Evolutionary conservation across 2,797 vertebrate genomes (phyloP).

Genomic region (Knipowitschia caucasica): DNA sequence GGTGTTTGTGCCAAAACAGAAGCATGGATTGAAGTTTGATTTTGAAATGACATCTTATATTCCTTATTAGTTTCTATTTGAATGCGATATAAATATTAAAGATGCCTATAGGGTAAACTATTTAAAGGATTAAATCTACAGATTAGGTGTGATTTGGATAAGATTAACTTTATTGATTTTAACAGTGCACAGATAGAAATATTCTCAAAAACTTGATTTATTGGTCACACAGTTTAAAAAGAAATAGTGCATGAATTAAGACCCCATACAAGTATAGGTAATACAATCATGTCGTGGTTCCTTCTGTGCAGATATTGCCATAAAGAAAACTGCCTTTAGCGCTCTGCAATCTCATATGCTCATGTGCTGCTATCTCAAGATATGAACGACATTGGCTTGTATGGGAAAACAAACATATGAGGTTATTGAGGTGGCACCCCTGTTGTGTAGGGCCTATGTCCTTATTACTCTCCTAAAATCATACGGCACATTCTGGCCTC

Average conservation of each 20-base stretch:
- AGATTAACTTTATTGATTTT: too few relatives aligned
- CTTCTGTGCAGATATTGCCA: conserved; percentile 22
- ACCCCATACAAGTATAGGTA: not conserved
- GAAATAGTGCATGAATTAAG: conserved; percentile 5
- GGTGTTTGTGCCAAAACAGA: conserved; percentile 3
- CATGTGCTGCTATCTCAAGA: conserved; percentile 32
- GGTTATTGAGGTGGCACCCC: conserved; percentile 53
- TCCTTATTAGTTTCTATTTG: not conserved
- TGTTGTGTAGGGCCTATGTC: conserved; percentile 35
- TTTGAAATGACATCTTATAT: not conserved
- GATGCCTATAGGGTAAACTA: too few relatives aligned
- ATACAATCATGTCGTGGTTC: conserved; percentile 10
- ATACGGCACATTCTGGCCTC: conserved; percentile 43
- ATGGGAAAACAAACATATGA: conserved; percentile 40
- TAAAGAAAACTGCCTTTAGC: conserved; percentile 44
- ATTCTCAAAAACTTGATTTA: not conserved
- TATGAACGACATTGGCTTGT: conserved; percentile 41
- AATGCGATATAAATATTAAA: too few relatives aligned
- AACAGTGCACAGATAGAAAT: not conserved
- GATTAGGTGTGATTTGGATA: too few relatives aligned
- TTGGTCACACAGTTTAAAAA: not conserved
- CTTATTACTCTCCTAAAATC: conserved; percentile 30
- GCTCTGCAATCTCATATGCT: conserved; percentile 41
- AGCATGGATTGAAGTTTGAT: not conserved
- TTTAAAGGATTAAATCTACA: too few relatives aligned